phyloP scores from a whole-genome alignment of 2,113 vertebrate species.

The Daboia siamensis region DNA sequence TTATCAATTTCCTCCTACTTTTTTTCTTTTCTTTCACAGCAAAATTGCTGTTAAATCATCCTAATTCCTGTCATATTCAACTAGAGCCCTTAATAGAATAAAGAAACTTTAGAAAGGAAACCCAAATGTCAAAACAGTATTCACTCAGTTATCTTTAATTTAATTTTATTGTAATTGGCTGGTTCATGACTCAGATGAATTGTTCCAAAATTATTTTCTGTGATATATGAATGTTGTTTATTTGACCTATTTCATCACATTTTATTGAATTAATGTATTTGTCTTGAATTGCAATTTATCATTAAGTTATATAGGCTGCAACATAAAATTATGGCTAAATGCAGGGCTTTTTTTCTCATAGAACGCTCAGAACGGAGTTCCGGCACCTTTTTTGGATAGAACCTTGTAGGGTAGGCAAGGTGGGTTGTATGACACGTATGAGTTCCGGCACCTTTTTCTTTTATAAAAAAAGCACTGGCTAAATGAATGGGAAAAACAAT shows the following conservation, averaged over 20 bases:
- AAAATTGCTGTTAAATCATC: constrained; percentile 1
- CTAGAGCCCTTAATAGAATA: neutral
- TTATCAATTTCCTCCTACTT: neutral
- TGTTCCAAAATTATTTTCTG: neutral
- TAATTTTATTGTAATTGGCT: neutral
- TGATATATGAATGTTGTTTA: neutral
- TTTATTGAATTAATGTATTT: neutral
- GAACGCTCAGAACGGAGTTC: too few relatives aligned
- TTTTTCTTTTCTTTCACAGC: neutral
- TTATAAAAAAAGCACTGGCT: too few relatives aligned
- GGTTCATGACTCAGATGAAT: constrained; percentile 9
- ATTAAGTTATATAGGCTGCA: neutral
- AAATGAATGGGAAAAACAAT: neutral
- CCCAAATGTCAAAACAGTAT: constrained; percentile 1
- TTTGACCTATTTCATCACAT: neutral
- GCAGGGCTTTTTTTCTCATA: too few relatives aligned
- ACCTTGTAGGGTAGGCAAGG: too few relatives aligned
- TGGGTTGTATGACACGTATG: too few relatives aligned
- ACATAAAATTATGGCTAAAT: neutral
- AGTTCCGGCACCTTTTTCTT: too few relatives aligned
- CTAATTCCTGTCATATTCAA: neutral
- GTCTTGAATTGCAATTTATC: neutral
- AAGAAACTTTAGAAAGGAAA: neutral
- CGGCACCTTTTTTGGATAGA: too few relatives aligned
- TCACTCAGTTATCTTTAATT: constrained; percentile 8